Percentiles rank a stretch among this genome's conserved stretches.
Conservation (phyloP, 2,888 invertebrate species). For the Prenolepis imparis region DNA sequence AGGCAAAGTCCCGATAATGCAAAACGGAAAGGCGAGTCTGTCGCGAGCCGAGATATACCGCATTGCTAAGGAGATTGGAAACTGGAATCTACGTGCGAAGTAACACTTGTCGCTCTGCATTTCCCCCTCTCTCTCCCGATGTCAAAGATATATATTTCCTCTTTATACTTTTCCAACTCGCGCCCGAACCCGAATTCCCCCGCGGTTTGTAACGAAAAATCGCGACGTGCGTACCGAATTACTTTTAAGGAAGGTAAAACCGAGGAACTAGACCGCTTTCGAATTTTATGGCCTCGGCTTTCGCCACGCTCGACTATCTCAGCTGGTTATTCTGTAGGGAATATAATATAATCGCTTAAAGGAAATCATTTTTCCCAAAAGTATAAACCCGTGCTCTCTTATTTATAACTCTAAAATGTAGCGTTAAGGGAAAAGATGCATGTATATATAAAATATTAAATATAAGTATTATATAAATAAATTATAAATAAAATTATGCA, state of each 20-base stretch:
- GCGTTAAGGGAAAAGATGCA: not conserved
- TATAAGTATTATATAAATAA: no score
- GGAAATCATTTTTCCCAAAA: not conserved
- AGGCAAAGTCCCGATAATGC: conserved; percentile 62
- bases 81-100: conserved; percentile 75
- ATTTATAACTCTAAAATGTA: not conserved
- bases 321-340: not conserved
- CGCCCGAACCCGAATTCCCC: not conserved
- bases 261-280: conserved; percentile 34
- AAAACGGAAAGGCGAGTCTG: conserved; percentile 64
- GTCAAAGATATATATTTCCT: conserved; percentile 3
- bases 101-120: conserved; percentile 65
- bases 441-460: not conserved
- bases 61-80: conserved; percentile 73
- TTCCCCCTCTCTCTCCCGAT: conserved; percentile 11
- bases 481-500: not conserved
- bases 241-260: conserved; percentile 41
- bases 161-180: not conserved
- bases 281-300: conserved; percentile 40
- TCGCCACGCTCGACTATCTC: conserved; percentile 24
- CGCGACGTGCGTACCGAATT: conserved; percentile 45
- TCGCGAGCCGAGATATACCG: conserved; percentile 47
- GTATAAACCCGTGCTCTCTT: not conserved
- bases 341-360: conserved; percentile 19
- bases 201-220: conserved; percentile 15